Evolutionary conservation across 1,140 invertebrate species (phyloP).

Genomic region (Drosophila carrolli): DNA sequence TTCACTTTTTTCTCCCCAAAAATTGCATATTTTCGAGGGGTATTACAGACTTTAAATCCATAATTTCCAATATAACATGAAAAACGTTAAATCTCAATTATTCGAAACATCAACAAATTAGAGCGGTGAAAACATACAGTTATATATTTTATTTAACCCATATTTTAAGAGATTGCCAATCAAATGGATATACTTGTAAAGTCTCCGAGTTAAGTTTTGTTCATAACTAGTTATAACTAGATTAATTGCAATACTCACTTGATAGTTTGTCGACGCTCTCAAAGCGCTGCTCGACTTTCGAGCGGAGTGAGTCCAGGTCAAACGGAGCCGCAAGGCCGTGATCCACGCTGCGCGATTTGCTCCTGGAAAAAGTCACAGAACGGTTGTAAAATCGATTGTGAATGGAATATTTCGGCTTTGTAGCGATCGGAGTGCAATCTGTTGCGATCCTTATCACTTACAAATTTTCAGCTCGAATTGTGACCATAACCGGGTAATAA

Average conservation of each 20-base stretch:
- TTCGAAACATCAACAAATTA: too few relatives aligned
- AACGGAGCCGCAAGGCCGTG: conserved; percentile 93
- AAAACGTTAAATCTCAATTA: too few relatives aligned
- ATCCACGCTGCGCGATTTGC: conserved; percentile 94
- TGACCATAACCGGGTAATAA: conserved; percentile 78
- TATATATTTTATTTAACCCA: too few relatives aligned
- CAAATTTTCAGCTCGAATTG: conserved; percentile 78
- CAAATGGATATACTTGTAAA: too few relatives aligned
- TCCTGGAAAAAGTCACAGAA: conserved; percentile 87
- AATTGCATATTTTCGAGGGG: too few relatives aligned
- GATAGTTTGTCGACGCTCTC: conserved; percentile 90
- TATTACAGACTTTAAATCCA: too few relatives aligned
- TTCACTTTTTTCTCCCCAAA: too few relatives aligned
- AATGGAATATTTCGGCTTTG: conserved; percentile 24
- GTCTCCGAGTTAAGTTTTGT: too few relatives aligned
- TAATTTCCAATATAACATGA: too few relatives aligned
- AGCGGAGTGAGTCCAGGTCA: conserved; percentile 92
- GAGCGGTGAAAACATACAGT: too few relatives aligned
- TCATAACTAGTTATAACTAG: too few relatives aligned
- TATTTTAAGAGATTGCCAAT: too few relatives aligned
- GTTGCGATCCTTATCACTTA: conserved; percentile 77
- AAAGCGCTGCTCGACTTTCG: conserved; percentile 92
- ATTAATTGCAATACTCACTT: conserved; percentile 72
- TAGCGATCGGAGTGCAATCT: conserved; percentile 55
- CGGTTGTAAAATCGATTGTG: conserved; percentile 48